A percentile compares a stretch with the other conserved stretches of the same genome.
phyloP scores from a whole-genome alignment of 2,888 invertebrate species.

The Heliconius charithonia region DNA sequence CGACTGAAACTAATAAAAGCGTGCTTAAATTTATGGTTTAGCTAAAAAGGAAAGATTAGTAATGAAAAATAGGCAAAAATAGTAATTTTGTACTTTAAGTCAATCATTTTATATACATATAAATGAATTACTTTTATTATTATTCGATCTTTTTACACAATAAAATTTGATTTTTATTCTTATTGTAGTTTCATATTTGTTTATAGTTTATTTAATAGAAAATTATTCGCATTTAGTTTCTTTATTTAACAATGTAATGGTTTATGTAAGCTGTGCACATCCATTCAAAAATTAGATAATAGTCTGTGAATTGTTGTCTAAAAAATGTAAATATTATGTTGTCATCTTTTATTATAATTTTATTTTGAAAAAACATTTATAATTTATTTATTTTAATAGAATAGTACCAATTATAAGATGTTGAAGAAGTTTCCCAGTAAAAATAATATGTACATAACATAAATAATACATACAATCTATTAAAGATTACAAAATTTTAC shows the following conservation, averaged over 20 bases:
- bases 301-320: not conserved
- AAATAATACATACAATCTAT: not conserved
- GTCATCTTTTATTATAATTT: not conserved
- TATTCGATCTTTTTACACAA: too few species aligned
- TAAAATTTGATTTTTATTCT: too few species aligned
- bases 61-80: too few species aligned
- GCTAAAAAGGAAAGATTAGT: too few species aligned
- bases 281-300: not conserved
- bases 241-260: not conserved
- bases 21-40: too few species aligned
- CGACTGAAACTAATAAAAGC: too few species aligned
- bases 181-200: too few species aligned
- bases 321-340: conserved; percentile 8
- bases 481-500: not conserved
- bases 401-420: not conserved
- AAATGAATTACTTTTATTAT: too few species aligned
- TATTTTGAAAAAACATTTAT: not conserved
- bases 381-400: not conserved
- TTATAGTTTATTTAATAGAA: too few species aligned
- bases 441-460: not conserved
- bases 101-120: too few species aligned
- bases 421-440: not conserved
- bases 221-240: too few species aligned
- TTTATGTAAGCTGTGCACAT: not conserved
- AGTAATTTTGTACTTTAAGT: too few species aligned